A percentile compares a stretch with the other conserved stretches of the same genome.
These are phyloP conservation scores for Drosophila paucipuncta DNA, from an alignment of 2,888 invertebrate species.

Conservation along the genomic window DNA sequence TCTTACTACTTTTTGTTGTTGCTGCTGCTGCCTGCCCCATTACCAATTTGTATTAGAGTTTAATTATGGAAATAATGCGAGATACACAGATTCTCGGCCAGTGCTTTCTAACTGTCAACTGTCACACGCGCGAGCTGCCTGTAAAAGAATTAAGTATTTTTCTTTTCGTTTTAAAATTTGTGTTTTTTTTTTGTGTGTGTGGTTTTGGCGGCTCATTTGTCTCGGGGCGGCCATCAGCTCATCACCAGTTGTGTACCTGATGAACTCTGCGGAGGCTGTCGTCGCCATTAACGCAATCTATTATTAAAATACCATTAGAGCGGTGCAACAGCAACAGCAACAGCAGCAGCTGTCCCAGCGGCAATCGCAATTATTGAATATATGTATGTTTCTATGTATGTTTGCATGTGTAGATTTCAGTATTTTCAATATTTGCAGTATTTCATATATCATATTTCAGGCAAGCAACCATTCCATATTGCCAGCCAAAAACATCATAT, in stretches of 20 bases:
- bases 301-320: constrained; percentile 78
- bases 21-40: constrained; percentile 18
- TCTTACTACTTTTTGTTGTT: not conserved
- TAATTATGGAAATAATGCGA: constrained; percentile 74
- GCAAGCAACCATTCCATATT: not conserved
- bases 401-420: constrained; percentile 1
- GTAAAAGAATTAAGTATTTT: constrained; percentile 23
- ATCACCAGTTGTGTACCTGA: constrained; percentile 42
- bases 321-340: constrained; percentile 52
- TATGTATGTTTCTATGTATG: constrained; percentile 15
- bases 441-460: constrained; percentile 32
- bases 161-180: not conserved
- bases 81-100: constrained; percentile 47
- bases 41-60: constrained; percentile 72
- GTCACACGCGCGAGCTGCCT: constrained; percentile 41
- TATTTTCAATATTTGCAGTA: constrained; percentile 20
- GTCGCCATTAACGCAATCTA: constrained; percentile 71
- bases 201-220: constrained; percentile 53
- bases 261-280: constrained; percentile 42
- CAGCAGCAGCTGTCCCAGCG: constrained; percentile 60
- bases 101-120: constrained; percentile 75
- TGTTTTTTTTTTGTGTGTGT: constrained; percentile 36
- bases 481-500: constrained; percentile 30
- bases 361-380: constrained; percentile 77
- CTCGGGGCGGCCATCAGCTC: constrained; percentile 59